A percentile compares a stretch with the other conserved stretches of the same genome.
Conservation (phyloP, 2,797 vertebrate genomes). For the Danionella dracula region DNA sequence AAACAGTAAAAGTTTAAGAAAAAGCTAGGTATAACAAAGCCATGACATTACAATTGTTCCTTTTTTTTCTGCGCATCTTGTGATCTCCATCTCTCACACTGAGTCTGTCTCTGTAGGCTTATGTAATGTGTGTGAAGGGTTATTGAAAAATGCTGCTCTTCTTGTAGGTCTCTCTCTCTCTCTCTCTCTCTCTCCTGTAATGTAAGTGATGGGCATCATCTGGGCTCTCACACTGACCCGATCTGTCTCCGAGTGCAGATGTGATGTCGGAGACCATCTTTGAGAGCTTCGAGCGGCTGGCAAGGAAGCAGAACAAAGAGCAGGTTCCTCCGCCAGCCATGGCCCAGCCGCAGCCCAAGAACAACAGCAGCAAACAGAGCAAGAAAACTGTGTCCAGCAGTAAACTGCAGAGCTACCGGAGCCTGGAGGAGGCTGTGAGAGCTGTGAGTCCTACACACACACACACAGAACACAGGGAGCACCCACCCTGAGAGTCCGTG, state of each 20-base stretch:
- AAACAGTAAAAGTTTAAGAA: too few species aligned
- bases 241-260: slow-evolving; percentile 60
- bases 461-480: background rate
- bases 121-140: background rate
- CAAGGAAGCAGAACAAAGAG: slow-evolving; percentile 88
- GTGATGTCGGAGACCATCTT: slow-evolving; percentile 76
- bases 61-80: too few species aligned
- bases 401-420: slow-evolving; percentile 58
- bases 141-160: background rate
- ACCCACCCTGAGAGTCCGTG: background rate
- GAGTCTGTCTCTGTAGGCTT: background rate
- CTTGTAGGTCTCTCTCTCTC: too few species aligned
- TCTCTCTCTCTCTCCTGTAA: too few species aligned
- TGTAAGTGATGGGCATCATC: too few species aligned
- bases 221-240: too few species aligned
- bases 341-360: slow-evolving; percentile 62
- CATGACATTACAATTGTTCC: too few species aligned
- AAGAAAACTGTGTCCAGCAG: slow-evolving; percentile 61
- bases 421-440: slow-evolving; percentile 83
- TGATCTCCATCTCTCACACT: too few species aligned
- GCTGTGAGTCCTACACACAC: slow-evolving; percentile 69
- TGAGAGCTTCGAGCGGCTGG: slow-evolving; percentile 79
- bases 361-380: slow-evolving; percentile 52
- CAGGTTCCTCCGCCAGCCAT: slow-evolving; percentile 81
- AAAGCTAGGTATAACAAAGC: too few species aligned